A percentile compares a stretch with the other conserved stretches of the same genome.
These are phyloP conservation scores for Ciconia boyciana DNA, from an alignment of 2,113 vertebrate species.

Conservation along the genomic window DNA sequence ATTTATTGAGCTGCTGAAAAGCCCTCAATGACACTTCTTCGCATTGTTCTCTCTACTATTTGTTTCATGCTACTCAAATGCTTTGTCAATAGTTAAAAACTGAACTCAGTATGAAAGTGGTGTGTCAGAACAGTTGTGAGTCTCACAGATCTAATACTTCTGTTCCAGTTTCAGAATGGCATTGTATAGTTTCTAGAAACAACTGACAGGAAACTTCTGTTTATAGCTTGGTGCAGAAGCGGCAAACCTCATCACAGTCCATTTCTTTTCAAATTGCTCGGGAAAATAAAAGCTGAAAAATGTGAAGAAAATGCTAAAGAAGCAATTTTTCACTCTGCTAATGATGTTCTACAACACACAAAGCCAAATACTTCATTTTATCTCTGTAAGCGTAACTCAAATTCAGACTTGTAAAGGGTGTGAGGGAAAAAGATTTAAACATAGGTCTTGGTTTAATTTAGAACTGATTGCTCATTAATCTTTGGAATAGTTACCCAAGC, in stretches of 20 bases:
- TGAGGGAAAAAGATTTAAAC: conserved; percentile 57
- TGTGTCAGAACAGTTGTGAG: background rate
- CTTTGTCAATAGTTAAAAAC: background rate
- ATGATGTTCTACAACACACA: conserved; percentile 53
- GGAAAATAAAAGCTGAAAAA: conserved; percentile 69
- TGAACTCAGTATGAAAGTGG: conserved; percentile 12
- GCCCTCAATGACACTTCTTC: background rate
- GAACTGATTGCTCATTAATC: conserved; percentile 79
- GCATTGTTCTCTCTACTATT: background rate
- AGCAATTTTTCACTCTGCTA: conserved; percentile 66
- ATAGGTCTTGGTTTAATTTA: conserved; percentile 74
- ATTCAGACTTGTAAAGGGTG: conserved; percentile 42
- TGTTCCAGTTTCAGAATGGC: conserved; percentile 40
- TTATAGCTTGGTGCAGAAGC: conserved; percentile 47
- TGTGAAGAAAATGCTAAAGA: conserved; percentile 65
- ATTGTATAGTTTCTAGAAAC: conserved; percentile 48
- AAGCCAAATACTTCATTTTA: conserved; percentile 65
- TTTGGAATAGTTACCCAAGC: conserved; percentile 75
- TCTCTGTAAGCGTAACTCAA: conserved; percentile 59
- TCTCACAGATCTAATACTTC: conserved; percentile 40
- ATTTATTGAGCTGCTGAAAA: background rate
- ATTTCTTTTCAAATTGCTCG: conserved; percentile 69
- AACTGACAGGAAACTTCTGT: conserved; percentile 54
- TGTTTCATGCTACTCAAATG: background rate
- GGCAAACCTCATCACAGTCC: conserved; percentile 47